A percentile compares a stretch with the other conserved stretches of the same genome.
These are phyloP conservation scores for Sicus ferrugineus DNA, from an alignment of 2,888 invertebrate genomes.

Conservation along the genomic window DNA sequence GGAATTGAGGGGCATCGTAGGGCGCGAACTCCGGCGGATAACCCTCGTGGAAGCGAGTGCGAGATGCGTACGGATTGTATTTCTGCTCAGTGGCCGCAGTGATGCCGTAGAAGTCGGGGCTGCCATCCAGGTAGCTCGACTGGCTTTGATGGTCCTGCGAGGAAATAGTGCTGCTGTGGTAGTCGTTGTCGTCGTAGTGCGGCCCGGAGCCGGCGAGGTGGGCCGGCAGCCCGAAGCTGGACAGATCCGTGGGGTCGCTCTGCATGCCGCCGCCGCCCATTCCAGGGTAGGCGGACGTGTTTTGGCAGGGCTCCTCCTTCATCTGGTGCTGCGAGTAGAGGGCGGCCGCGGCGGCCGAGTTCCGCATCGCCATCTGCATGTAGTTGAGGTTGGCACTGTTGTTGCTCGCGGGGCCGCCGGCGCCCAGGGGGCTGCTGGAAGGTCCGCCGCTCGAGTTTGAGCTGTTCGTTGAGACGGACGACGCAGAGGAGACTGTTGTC, in stretches of 20 bases:
- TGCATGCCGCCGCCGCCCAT: constrained; percentile 48
- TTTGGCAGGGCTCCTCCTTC: constrained; percentile 63
- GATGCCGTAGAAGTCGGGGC: constrained; percentile 55
- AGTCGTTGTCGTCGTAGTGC: constrained; percentile 54
- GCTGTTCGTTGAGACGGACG: constrained; percentile 40
- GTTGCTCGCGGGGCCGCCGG: constrained; percentile 52
- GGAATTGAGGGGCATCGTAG: constrained; percentile 76
- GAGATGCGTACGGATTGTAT: constrained; percentile 51
- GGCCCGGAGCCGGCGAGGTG: constrained; percentile 48
- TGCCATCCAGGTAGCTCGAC: constrained; percentile 53
- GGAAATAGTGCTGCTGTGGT: constrained; percentile 52
- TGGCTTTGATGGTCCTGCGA: constrained; percentile 58
- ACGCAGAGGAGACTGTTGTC: constrained; percentile 55
- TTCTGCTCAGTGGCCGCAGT: constrained; percentile 50
- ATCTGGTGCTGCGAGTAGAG: constrained; percentile 61
- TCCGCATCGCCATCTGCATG: constrained; percentile 61
- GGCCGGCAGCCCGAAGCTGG: constrained; percentile 54
- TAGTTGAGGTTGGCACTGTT: constrained; percentile 59
- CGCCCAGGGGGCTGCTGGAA: constrained; percentile 44
- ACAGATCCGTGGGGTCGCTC: constrained; percentile 60
- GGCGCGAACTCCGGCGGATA: constrained; percentile 64
- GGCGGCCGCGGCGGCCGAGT: constrained; percentile 49
- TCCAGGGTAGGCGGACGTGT: constrained; percentile 47
- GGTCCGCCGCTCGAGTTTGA: constrained; percentile 51
- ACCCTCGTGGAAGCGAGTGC: constrained; percentile 63